These are phyloP conservation scores for Remorina albescens DNA, from an alignment of 2,797 vertebrate species.

Conservation along the genomic window DNA sequence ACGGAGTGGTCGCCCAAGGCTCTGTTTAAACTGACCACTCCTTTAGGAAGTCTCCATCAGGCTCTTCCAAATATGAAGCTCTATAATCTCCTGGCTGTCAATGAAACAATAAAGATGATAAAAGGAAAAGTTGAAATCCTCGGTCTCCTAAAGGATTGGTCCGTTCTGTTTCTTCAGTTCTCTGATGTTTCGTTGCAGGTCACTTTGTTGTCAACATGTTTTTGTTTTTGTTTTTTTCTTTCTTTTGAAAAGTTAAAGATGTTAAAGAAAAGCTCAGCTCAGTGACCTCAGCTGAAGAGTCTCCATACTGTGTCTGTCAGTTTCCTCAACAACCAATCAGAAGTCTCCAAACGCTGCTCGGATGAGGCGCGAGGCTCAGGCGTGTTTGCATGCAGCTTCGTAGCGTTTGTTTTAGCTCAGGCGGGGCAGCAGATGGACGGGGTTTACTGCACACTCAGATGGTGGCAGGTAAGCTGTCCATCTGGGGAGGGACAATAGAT, in stretches of 20 bases:
- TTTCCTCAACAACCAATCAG: slow-evolving; percentile 45
- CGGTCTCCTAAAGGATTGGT: slow-evolving; percentile 97
- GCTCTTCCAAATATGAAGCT: slow-evolving; percentile 5
- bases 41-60: slow-evolving; percentile 91
- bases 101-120: slow-evolving; percentile 7
- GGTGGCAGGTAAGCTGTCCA: slow-evolving; percentile 51
- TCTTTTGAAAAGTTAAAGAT: slow-evolving; percentile 72
- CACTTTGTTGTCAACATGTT: slow-evolving; percentile 93
- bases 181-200: slow-evolving; percentile 89
- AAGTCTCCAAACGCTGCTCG: slow-evolving; percentile 45
- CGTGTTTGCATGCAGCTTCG: slow-evolving; percentile 57
- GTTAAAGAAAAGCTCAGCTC: slow-evolving; percentile 88
- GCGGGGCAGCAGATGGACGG: slow-evolving; percentile 61
- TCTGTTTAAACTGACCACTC: slow-evolving; percentile 96
- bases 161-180: slow-evolving; percentile 81
- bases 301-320: slow-evolving; percentile 98
- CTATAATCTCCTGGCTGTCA: neutral
- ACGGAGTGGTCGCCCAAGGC: slow-evolving; percentile 91
- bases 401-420: slow-evolving; percentile 62
- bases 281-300: slow-evolving; percentile 97
- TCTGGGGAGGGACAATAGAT: slow-evolving; percentile 39
- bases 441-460: slow-evolving; percentile 59
- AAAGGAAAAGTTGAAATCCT: neutral
- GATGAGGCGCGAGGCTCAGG: slow-evolving; percentile 37
- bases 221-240: slow-evolving; percentile 34